Evolutionary conservation across 2,797 vertebrate species (phyloP).

Genomic region (Sarcophilus harrisii): DNA sequence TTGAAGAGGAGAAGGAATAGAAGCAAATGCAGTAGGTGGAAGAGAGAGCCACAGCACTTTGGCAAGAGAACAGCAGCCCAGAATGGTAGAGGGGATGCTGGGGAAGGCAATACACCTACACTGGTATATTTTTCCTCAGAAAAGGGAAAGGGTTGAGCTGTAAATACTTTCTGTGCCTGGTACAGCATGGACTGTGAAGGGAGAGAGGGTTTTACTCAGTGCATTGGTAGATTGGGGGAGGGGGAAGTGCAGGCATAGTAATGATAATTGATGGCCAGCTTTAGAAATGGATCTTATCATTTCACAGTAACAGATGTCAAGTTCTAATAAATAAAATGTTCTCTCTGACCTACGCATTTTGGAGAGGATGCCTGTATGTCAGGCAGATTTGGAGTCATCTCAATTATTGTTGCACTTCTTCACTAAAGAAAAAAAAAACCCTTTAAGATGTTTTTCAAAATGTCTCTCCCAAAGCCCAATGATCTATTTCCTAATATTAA

Average conservation of each 20-base stretch:
- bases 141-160: neutral
- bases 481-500: conserved; percentile 31
- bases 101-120: neutral
- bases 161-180: conserved; percentile 42
- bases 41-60: neutral
- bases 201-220: neutral
- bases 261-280: conserved; percentile 58
- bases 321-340: conserved; percentile 71
- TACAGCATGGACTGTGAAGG: conserved; percentile 7
- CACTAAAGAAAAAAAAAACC: conserved; percentile 62
- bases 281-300: conserved; percentile 69
- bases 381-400: conserved; percentile 66
- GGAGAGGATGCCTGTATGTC: conserved; percentile 66
- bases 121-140: neutral
- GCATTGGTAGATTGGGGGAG: neutral
- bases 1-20: neutral
- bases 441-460: conserved; percentile 60
- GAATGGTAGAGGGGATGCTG: neutral
- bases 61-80: conserved; percentile 2
- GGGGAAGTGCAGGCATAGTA: neutral
- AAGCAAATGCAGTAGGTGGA: conserved; percentile 11
- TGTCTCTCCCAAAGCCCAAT: conserved; percentile 21
- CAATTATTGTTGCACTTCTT: conserved; percentile 53
- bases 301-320: conserved; percentile 71
- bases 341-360: conserved; percentile 64